Evolutionary conservation across 2,113 vertebrate genomes (phyloP), one percentile per base, ranked within the genome.

Genomic region (Shinisaurus crocodilurus): DNA sequence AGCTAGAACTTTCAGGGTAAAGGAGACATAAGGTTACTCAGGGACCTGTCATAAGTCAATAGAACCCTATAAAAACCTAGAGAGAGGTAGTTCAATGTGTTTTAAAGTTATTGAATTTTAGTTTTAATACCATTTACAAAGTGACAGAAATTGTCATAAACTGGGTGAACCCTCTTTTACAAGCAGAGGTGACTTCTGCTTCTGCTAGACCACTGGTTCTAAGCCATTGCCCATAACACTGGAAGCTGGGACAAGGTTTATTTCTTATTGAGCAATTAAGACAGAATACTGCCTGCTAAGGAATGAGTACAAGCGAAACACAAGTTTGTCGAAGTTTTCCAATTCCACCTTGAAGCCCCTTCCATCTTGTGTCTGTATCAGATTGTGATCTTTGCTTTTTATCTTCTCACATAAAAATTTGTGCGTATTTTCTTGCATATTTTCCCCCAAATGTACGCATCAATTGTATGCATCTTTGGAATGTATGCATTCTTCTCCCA

Each of bases 1-100:
- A 90, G 91, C 75, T 34, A 40, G 72, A 85, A 85, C 13, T 40
- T 37, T n/a, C 12, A 84, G 18, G 81, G 40, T 43, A 10, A 89
- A 1, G 7, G 45, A 63, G 18, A 63, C 20, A 29, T 57, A 37
- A 32, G 16, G 25, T 32, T 85, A 50, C 7, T 57, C 32, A n/a
- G 23, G 32, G 2, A 4, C 25, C 6, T 15, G 37, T 54, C 16
- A 4, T 25, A 82, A 45, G 23, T 54, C 48, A 72, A 43, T 82
- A 32, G 67, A 37, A 72, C 37, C 72, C 15, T 29, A n/a, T 3
- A 72, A 23, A 57, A 43, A 40, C 12, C 7, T 67, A 37, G 77
- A 8, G 20, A n/a, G 1, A 67, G 7, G 6, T n/a, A 48, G 75
- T 13, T 79, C 29, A 10, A 67, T 67, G 43, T 18, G 20, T 69